phyloP scores from a whole-genome alignment of 1,140 invertebrate species.

The Bombus fervidus region DNA sequence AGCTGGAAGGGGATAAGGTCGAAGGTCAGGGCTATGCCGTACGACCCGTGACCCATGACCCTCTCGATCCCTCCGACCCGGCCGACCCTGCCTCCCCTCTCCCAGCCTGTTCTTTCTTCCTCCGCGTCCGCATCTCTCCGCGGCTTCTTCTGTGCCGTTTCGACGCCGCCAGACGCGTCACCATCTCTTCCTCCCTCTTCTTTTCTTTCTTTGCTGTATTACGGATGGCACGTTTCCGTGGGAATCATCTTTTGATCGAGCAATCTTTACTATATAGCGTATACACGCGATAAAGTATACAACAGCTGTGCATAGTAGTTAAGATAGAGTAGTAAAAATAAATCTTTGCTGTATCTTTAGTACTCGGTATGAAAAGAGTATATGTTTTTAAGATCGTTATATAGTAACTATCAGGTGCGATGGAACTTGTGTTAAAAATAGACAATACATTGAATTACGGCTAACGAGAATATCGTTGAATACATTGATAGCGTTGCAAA shows the following conservation, averaged over 20 bases:
- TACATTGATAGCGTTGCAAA: too few species aligned
- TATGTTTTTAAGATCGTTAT: too few species aligned
- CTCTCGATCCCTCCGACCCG: conserved; percentile 74
- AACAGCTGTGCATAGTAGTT: neutral
- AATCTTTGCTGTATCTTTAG: neutral
- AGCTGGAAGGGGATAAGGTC: conserved; percentile 73
- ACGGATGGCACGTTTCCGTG: neutral
- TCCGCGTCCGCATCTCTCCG: conserved; percentile 67
- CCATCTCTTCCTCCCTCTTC: neutral
- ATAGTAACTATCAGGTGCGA: too few species aligned
- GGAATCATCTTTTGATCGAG: neutral
- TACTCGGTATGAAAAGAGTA: too few species aligned
- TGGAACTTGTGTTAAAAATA: too few species aligned
- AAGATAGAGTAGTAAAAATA: neutral
- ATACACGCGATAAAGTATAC: neutral
- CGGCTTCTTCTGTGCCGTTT: conserved; percentile 23
- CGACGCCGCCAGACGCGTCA: conserved; percentile 22
- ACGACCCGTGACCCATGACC: conserved; percentile 79
- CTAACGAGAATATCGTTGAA: too few species aligned
- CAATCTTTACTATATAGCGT: neutral
- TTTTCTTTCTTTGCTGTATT: neutral
- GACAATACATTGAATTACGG: too few species aligned
- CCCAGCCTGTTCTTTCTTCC: conserved; percentile 25
- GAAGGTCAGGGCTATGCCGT: conserved; percentile 80
- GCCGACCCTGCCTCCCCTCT: conserved; percentile 59